These are phyloP conservation scores for Prionace glauca DNA, from an alignment of 2,797 vertebrate genomes.

Conservation along the genomic window DNA sequence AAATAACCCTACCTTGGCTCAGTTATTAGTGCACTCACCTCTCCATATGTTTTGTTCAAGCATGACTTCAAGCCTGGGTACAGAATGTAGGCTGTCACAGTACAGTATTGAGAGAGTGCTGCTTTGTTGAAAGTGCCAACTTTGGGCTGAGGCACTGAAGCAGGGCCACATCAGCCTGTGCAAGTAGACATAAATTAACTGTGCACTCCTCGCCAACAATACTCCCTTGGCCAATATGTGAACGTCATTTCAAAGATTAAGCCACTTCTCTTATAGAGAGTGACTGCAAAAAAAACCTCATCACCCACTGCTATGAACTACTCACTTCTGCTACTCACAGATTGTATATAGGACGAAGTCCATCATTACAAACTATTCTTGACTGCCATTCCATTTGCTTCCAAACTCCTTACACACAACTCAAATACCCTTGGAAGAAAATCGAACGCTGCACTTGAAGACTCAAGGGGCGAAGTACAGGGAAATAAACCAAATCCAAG, in stretches of 20 bases:
- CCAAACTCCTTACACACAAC: not conserved
- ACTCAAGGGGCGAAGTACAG: not conserved
- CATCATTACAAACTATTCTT: not conserved
- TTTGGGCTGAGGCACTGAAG: not conserved
- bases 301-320: not conserved
- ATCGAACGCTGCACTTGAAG: not conserved
- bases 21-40: not conserved
- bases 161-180: not conserved
- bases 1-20: too few relatives aligned
- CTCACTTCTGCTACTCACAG: not conserved
- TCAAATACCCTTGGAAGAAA: not conserved
- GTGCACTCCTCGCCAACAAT: not conserved
- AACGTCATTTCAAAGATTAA: not conserved
- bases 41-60: not conserved
- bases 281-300: not conserved
- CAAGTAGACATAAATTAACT: not conserved
- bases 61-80: not conserved
- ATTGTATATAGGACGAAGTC: not conserved
- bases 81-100: not conserved
- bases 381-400: not conserved
- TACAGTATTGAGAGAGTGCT: not conserved
- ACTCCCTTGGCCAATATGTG: not conserved
- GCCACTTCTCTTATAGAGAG: not conserved
- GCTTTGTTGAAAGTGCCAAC: not conserved
- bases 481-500: not conserved